Evolutionary conservation across 2,113 vertebrate species (phyloP).

Genomic region (Scytalopus superciliaris): DNA sequence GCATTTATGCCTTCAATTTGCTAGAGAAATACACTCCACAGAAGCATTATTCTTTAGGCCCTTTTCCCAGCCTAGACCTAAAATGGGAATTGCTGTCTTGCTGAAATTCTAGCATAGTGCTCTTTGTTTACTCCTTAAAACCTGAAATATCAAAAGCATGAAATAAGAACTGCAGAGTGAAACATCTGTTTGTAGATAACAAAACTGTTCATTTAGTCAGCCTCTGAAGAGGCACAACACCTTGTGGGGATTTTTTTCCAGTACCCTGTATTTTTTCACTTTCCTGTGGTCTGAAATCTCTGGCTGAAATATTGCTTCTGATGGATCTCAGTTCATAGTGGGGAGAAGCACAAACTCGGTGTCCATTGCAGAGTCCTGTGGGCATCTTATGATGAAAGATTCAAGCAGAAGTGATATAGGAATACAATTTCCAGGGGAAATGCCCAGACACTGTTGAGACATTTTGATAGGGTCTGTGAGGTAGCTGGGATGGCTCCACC

Average conservation of each 20-base stretch:
- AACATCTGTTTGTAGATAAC: not conserved
- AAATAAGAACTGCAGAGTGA: not conserved
- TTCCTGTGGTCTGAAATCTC: not conserved
- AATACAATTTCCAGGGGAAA: not conserved
- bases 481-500: not conserved
- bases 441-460: not conserved
- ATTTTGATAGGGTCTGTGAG: not conserved
- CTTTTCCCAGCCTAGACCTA: not conserved
- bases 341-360: not conserved
- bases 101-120: not conserved
- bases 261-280: not conserved
- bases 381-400: not conserved
- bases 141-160: conserved; percentile 1
- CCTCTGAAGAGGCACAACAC: not conserved
- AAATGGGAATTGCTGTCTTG: not conserved
- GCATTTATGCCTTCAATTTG: not conserved
- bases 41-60: not conserved
- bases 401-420: not conserved
- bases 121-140: not conserved
- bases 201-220: not conserved
- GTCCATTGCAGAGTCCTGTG: not conserved
- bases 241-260: not conserved
- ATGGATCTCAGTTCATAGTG: fast-evolving
- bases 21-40: not conserved
- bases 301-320: not conserved